phyloP scores from a whole-genome alignment of 2,113 vertebrate species.

The Cyanoderma ruficeps region DNA sequence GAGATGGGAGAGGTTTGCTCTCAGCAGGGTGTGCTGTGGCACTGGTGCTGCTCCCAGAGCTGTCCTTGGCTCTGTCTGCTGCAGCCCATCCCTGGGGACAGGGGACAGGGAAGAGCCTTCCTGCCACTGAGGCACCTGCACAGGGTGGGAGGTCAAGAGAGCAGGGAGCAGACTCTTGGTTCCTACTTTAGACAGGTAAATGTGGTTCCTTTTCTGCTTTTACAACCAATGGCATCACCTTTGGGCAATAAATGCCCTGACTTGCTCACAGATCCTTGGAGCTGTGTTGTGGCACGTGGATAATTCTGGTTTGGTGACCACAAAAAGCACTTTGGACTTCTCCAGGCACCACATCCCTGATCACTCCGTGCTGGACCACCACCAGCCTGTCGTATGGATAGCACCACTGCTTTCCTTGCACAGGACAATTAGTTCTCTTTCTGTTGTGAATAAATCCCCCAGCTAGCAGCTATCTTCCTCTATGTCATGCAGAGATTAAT shows the following conservation, averaged over 20 bases:
- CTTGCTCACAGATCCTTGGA: background rate
- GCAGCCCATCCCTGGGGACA: fast-evolving
- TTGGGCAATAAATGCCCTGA: too few species aligned
- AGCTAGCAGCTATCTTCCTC: background rate
- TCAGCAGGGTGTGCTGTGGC: background rate
- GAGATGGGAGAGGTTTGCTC: background rate
- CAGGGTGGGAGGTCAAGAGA: background rate
- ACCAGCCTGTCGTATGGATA: background rate
- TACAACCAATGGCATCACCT: background rate
- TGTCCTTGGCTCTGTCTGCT: background rate
- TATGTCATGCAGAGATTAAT: background rate
- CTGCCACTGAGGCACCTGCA: background rate
- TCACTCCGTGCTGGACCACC: background rate
- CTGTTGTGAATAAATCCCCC: background rate
- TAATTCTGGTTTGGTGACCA: background rate
- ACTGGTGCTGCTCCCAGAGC: fast-evolving
- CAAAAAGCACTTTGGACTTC: background rate
- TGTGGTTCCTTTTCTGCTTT: background rate
- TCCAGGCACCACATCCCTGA: background rate
- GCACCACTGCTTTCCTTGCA: background rate
- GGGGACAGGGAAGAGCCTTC: background rate
- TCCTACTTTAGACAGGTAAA: background rate
- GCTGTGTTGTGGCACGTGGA: fast-evolving
- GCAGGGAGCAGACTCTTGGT: background rate
- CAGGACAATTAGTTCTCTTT: background rate